These are phyloP conservation scores for Oxyscelio sp. DNA, from an alignment of 2,888 invertebrate species.

Conservation along the genomic window DNA sequence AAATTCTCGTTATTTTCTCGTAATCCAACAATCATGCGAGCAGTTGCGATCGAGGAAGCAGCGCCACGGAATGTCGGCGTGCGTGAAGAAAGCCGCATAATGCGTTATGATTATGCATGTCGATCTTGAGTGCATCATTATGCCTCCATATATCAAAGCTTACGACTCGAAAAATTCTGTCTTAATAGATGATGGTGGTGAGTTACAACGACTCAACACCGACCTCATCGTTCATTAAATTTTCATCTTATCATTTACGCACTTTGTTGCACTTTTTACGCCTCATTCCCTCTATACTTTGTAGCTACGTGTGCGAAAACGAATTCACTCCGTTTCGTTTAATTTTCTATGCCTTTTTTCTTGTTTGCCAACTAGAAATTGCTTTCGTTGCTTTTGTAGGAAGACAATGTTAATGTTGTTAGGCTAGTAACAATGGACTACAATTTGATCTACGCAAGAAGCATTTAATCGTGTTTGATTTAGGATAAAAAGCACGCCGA, in stretches of 20 bases:
- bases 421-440: background rate
- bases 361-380: no score
- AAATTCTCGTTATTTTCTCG: constrained; percentile 64
- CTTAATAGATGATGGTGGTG: constrained; percentile 52
- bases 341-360: no score
- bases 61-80: constrained; percentile 62
- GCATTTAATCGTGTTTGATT: constrained; percentile 20
- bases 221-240: constrained; percentile 58
- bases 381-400: no score
- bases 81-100: constrained; percentile 69
- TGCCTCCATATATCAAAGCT: constrained; percentile 64
- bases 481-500: constrained; percentile 21
- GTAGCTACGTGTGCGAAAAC: no score
- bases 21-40: constrained; percentile 51
- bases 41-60: constrained; percentile 49
- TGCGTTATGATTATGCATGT: constrained; percentile 71
- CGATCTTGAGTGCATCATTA: constrained; percentile 71
- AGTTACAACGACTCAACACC: constrained; percentile 58
- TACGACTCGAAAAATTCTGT: constrained; percentile 54
- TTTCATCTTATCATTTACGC: constrained; percentile 61
- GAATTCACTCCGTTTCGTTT: no score
- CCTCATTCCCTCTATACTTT: constrained; percentile 11
- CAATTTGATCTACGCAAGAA: background rate
- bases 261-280: constrained; percentile 28
- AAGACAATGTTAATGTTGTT: background rate